These are phyloP conservation scores for Lophura swinhoii DNA, from an alignment of 2,797 vertebrate species.

Conservation along the genomic window DNA sequence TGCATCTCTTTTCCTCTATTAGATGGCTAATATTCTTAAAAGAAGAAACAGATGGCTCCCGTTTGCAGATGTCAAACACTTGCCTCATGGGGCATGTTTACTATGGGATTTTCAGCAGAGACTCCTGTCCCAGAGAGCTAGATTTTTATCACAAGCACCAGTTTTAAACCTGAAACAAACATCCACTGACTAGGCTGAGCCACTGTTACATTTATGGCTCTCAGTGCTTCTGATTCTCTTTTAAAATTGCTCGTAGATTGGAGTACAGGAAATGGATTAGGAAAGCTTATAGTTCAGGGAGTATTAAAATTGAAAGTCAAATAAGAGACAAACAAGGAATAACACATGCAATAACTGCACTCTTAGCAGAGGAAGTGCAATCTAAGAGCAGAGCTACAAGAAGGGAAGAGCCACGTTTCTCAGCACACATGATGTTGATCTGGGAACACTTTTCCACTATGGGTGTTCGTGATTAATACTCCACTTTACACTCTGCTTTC, in stretches of 20 bases:
- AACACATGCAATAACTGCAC: background rate
- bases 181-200: background rate
- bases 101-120: conserved; percentile 36
- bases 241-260: background rate
- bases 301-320: background rate
- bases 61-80: conserved; percentile 2
- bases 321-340: background rate
- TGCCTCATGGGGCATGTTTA: background rate
- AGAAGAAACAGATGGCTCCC: conserved; percentile 45
- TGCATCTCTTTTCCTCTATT: conserved; percentile 14
- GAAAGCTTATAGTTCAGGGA: background rate
- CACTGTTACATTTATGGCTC: background rate
- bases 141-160: conserved; percentile 18
- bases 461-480: background rate
- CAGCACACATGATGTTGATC: accelerated
- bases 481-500: background rate
- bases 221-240: background rate
- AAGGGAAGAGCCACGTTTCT: background rate
- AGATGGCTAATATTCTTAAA: conserved; percentile 25
- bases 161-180: conserved; percentile 29
- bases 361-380: background rate
- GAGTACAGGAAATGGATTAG: background rate
- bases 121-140: background rate
- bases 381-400: background rate
- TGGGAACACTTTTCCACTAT: accelerated